Evolutionary conservation across 2,797 vertebrate genomes (phyloP).

Genomic region (Glossophaga mutica): DNA sequence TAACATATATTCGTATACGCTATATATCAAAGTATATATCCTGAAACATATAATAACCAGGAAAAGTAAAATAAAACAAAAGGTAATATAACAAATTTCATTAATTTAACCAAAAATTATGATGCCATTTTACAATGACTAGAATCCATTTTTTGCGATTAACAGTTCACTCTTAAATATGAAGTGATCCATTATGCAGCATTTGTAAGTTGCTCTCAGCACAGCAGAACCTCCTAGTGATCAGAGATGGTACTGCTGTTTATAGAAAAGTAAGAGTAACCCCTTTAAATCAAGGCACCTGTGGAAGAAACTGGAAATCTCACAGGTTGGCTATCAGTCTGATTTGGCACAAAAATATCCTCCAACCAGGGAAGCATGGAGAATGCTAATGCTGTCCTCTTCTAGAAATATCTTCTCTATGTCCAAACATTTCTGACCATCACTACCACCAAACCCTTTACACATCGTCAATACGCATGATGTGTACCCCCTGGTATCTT

Average conservation of each 20-base stretch:
- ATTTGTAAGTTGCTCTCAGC: not conserved
- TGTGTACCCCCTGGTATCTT: not conserved
- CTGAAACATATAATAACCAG: not conserved
- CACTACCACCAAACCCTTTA: not conserved
- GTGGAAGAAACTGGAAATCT: not conserved
- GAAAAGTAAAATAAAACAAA: not conserved
- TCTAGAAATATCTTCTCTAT: not conserved
- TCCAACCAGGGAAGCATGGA: not conserved
- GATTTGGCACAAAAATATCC: not conserved
- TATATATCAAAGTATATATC: not conserved
- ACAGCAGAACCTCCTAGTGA: conserved; percentile 42
- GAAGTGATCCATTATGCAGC: not conserved
- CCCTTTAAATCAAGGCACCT: not conserved
- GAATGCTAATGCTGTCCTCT: not conserved
- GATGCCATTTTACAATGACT: not conserved
- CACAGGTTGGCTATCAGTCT: not conserved
- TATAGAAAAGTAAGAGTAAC: conserved; percentile 6
- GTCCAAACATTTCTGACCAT: not conserved
- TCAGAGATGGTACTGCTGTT: not conserved
- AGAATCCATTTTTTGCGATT: not conserved
- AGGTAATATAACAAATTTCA: not conserved
- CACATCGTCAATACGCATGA: not conserved
- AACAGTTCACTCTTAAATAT: not conserved
- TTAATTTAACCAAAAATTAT: not conserved
- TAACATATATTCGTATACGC: not conserved